Evolutionary conservation across 2,797 vertebrate species (phyloP).

Genomic region (Megalops cyprinoides): DNA sequence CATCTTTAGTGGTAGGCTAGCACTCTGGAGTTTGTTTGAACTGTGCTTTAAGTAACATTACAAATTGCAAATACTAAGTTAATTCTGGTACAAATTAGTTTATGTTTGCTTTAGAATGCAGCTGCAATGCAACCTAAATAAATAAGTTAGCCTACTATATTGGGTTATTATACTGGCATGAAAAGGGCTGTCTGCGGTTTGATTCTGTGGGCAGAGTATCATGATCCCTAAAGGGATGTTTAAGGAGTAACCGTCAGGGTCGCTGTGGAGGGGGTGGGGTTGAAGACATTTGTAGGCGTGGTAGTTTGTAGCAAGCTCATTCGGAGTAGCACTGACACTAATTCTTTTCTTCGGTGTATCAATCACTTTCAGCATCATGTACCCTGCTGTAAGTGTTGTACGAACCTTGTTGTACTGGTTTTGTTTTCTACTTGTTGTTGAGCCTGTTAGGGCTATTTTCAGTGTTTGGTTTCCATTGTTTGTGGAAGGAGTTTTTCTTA

Average conservation of each 20-base stretch:
- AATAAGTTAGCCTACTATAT: background rate
- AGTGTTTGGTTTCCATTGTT: too few species aligned
- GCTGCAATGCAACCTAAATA: background rate
- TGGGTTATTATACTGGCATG: background rate
- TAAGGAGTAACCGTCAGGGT: too few species aligned
- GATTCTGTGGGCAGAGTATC: background rate
- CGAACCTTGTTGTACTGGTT: background rate
- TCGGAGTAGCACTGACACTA: too few species aligned
- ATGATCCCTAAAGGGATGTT: too few species aligned
- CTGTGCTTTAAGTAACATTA: background rate
- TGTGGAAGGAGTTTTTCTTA: too few species aligned
- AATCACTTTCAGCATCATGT: too few species aligned
- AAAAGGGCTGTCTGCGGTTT: background rate
- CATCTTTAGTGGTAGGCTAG: background rate
- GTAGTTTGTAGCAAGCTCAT: too few species aligned
- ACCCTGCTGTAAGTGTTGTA: background rate
- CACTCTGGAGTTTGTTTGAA: background rate
- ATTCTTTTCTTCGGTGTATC: too few species aligned
- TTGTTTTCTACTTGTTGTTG: too few species aligned
- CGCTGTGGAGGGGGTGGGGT: too few species aligned
- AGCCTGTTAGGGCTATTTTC: slow-evolving; percentile 10
- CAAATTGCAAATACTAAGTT: background rate
- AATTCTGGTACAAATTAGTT: background rate
- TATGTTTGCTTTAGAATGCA: background rate
- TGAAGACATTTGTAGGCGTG: too few species aligned